Base-by-base conservation (phyloP, 2,888 invertebrate genomes). In the Neria commutata region DNA sequence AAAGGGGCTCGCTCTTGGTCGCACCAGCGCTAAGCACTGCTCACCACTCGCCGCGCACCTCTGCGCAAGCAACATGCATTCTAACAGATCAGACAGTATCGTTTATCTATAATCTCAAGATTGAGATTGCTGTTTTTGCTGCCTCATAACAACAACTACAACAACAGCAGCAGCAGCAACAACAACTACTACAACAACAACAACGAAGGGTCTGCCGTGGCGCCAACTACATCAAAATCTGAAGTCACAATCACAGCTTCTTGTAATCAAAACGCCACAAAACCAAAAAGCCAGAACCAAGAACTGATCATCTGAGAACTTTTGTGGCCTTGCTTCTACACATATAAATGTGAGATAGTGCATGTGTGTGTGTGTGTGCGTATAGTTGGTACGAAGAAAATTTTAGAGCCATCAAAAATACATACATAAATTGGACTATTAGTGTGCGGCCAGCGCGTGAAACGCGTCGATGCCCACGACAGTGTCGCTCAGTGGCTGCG, bases 31-130 rank as follows among this genome's bases (percentile, higher is more conserved):
- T n/a, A n/a, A n/a, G n/a, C n/a, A n/a, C n/a, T n/a, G n/a, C n/a
- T 71, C 71, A 55, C 48, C 55, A 47, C 46, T 23, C 46, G 24
- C 46, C 14, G 46, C 46, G 17, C 46, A 55, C 49, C 48, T 56
- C 54, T 74, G 72, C 74, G 67, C 70, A 67, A 34, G 70, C 67
- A 69, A 68, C 67, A 65, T 48, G 21, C 19, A 42, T 19, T 21
- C 21, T 42, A 42, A 42, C 42, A 19, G 42, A 42, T 42, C 42
- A 42, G 42, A 42, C 42, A 17, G 4, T 42, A 42, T 42, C 42
- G 17, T 21, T 42, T 8, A 42, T 42, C 42, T 42, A 42, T 42
- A 42, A 42, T 34, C 48, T 19, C 45, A 5, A 45, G 19, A 45
- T 5, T 4, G 3, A 6, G 16, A 33, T 26, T n/a, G n/a, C n/a